phyloP scores from a whole-genome alignment of 2,888 invertebrate species.

The Cosmia pyralina region DNA sequence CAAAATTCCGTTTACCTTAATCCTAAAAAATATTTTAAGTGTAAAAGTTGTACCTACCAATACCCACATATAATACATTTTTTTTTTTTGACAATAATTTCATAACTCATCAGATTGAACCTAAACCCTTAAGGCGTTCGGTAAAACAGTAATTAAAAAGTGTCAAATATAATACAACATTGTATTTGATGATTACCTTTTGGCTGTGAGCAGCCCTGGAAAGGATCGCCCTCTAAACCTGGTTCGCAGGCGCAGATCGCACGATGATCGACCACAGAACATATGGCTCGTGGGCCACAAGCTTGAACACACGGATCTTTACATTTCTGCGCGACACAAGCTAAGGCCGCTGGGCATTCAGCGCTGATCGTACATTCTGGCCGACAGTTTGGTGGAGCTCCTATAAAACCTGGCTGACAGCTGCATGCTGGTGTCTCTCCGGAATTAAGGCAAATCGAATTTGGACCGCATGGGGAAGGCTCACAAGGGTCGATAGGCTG shows the following conservation, averaged over 20 bases:
- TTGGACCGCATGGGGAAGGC: constrained; percentile 92
- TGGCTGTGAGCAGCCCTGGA: constrained; percentile 87
- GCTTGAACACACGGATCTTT: constrained; percentile 92
- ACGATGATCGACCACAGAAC: constrained; percentile 91
- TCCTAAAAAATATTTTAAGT: constrained; percentile 49
- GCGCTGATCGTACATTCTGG: constrained; percentile 93
- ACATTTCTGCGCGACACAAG: constrained; percentile 92
- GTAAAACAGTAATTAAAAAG: constrained; percentile 44
- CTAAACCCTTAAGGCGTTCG: constrained; percentile 28
- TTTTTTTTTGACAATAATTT: constrained; percentile 9
- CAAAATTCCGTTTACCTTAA: constrained; percentile 64
- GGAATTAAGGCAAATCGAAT: constrained; percentile 91
- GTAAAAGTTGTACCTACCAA: constrained; percentile 62
- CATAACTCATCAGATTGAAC: constrained; percentile 12
- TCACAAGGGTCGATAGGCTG: constrained; percentile 90
- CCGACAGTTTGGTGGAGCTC: constrained; percentile 92
- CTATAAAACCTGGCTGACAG: constrained; percentile 91
- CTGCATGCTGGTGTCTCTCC: constrained; percentile 91
- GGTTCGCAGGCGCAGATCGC: constrained; percentile 91
- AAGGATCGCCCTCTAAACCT: constrained; percentile 91
- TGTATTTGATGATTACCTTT: constrained; percentile 78
- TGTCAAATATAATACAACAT: constrained; percentile 39
- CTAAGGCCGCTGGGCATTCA: constrained; percentile 92
- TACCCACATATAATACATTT: constrained; percentile 31
- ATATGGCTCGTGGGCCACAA: constrained; percentile 90